Base-by-base conservation (phyloP, 2,888 invertebrate genomes). In the Ophion costatus region DNA sequence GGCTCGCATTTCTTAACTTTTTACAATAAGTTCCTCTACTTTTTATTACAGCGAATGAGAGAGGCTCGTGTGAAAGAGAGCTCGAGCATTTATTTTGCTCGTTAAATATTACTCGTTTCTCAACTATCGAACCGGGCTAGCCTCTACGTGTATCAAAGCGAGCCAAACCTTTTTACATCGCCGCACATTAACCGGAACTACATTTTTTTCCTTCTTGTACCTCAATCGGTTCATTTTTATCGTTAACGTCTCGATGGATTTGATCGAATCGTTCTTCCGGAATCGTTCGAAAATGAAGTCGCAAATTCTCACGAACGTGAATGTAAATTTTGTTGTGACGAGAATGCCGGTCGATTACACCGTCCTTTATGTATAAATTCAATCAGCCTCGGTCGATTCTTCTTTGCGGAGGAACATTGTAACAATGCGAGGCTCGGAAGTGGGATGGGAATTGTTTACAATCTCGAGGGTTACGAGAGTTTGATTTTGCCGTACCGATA, bases 21-120 rank as follows among this genome's bases (percentile, higher is more conserved):
- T 64, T 33, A 56, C 9, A 51, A 29, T 29, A 29, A 14, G 22
- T 29, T 22, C 11, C 33, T 66, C 33, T 57, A 56, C 29, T 73
- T 29, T 66, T 33, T 22, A 69, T 79, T 70, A 33, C 70, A 42
- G 20, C 42, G 73, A 22, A 59, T 38, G 67, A 56, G 70, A 69
- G 61, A 71, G 45, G 76, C 66, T 80, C 71, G 64, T 69, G 61
- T 67, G 64, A 83, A 71, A 82, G 77, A 76, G 75, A 74, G 74
- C 38, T 70, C 75, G 20, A 33, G 29, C 51, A 10, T 45, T 17
- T 64, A 71, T 20, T 33, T 74, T 22, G 71, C 84, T 81, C 81
- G 81, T 84, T 84, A 75, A 78, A 81, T 77, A 74, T 78, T 78
- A 29, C 81, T 84, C 84, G 81, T 81, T 84, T 69, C 81, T 78